Percentiles rank a stretch among this genome's conserved stretches.
Evolutionary conservation across 2,113 vertebrate genomes (phyloP).

Genomic region (Crocuta crocuta): DNA sequence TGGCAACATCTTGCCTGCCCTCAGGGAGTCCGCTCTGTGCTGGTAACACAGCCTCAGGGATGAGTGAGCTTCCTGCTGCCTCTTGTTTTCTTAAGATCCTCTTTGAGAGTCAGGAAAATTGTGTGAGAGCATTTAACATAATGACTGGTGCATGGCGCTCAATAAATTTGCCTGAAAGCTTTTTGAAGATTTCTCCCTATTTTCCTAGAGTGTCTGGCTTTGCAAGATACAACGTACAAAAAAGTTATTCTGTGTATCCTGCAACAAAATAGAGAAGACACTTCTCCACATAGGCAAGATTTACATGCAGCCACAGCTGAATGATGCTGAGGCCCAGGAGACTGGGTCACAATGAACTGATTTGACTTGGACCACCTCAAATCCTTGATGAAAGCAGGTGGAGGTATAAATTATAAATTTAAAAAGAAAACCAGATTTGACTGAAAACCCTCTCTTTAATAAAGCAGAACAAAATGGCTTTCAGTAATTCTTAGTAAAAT

Average conservation of each 20-base stretch:
- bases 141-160: background rate
- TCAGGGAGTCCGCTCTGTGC: accelerated
- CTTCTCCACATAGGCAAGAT: background rate
- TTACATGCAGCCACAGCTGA: background rate
- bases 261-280: background rate
- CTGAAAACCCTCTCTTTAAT: background rate
- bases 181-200: background rate
- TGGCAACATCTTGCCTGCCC: background rate
- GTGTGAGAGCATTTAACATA: background rate
- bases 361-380: background rate
- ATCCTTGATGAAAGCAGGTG: background rate
- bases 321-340: background rate
- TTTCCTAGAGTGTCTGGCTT: background rate
- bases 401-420: background rate
- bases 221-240: background rate
- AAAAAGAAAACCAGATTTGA: slow-evolving; percentile 15
- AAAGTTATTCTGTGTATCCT: background rate
- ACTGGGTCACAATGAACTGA: background rate
- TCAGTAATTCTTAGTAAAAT: background rate
- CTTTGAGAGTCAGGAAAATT: background rate
- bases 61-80: background rate
- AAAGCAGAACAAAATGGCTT: background rate
- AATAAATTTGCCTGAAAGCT: background rate
- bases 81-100: background rate
- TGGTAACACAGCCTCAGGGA: background rate